Evolutionary conservation across 2,888 invertebrate species (phyloP).

Genomic region (Coleophora deauratella): DNA sequence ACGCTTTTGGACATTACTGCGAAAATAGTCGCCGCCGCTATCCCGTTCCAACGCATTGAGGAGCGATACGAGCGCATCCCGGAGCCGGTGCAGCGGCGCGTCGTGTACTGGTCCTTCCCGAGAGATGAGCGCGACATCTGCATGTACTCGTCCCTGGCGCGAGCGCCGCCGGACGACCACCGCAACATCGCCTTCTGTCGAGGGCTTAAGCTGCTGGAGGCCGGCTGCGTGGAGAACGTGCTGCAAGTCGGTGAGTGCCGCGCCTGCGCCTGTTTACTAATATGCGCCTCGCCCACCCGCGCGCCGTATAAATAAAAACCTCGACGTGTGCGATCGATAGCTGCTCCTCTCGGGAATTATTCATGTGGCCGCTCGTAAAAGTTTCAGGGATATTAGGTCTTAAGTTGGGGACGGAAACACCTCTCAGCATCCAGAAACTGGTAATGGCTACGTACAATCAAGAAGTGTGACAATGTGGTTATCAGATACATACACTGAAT

Average conservation of each 20-base stretch:
- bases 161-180: slow-evolving; percentile 78
- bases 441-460: neutral
- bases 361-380: slow-evolving; percentile 67
- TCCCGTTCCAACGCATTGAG: slow-evolving; percentile 90
- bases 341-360: slow-evolving; percentile 71
- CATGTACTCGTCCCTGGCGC: slow-evolving; percentile 88
- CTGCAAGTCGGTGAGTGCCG: slow-evolving; percentile 89
- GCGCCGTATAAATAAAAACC: slow-evolving; percentile 73
- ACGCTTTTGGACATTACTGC: slow-evolving; percentile 87
- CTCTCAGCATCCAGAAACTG: slow-evolving; percentile 1
- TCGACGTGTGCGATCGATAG: slow-evolving; percentile 74
- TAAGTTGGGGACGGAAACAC: slow-evolving; percentile 21
- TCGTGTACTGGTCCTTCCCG: slow-evolving; percentile 93
- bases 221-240: slow-evolving; percentile 87
- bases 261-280: slow-evolving; percentile 73
- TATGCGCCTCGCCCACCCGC: slow-evolving; percentile 73
- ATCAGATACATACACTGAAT: slow-evolving; percentile 35
- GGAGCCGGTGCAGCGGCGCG: slow-evolving; percentile 89
- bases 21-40: slow-evolving; percentile 87
- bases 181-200: slow-evolving; percentile 90
- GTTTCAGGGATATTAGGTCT: slow-evolving; percentile 62
- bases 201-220: slow-evolving; percentile 87
- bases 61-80: slow-evolving; percentile 91
- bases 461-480: slow-evolving; percentile 28
- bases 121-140: slow-evolving; percentile 90